Base-by-base conservation (phyloP, 1,140 invertebrate genomes). In the Chrysomallon squamiferum region DNA sequence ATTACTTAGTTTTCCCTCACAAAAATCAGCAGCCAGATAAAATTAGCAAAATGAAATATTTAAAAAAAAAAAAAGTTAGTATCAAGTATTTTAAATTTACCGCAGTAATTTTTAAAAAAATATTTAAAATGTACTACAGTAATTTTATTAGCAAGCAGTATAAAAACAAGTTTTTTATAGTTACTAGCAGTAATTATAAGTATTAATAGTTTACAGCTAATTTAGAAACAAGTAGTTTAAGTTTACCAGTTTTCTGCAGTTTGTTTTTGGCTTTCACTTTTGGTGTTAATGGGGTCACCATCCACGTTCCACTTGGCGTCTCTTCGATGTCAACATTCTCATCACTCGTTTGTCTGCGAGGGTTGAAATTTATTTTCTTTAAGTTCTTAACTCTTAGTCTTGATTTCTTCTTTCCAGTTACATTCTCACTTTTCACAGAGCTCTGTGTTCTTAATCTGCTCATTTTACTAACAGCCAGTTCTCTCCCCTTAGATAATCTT, bases 241-340 rank as follows among this genome's bases (percentile, higher is more conserved):
- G n/a, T 32, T 1, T 27, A 41, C 22, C 38, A 35, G 33, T 38
- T 18, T 57, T 29, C 18, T 59, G 27, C 29, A 29, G 30, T 32
- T 18, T 20, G 25, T 20, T 15, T 0, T 18, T 4, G 4, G 20
- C 32, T 27, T 15, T 32, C 7, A 33, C 30, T 25, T 57, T 33
- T 18, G 27, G 41, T 15, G n/a, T 47, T 25, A 60, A 57, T 15
- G 35, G 57, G 45, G 25, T 57, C 22, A 56, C 57, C 11, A 9
- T 54, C 60, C 41, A 59, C 30, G 50, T 38, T 15, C 52, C 50
- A 49, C 15, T n/a, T 54, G 29, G 20, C 27, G 11, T 38, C 52
- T 49, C 54, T 33, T 59, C 22, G n/a, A 52, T 18, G 38, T 58
- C 56, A 38, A 27, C 35, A 49, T 61, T 32, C 33, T 59, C 29